Evolutionary conservation across 23 tunicate species (phyloP).

Genomic region (Clavelina lepadiformis): DNA sequence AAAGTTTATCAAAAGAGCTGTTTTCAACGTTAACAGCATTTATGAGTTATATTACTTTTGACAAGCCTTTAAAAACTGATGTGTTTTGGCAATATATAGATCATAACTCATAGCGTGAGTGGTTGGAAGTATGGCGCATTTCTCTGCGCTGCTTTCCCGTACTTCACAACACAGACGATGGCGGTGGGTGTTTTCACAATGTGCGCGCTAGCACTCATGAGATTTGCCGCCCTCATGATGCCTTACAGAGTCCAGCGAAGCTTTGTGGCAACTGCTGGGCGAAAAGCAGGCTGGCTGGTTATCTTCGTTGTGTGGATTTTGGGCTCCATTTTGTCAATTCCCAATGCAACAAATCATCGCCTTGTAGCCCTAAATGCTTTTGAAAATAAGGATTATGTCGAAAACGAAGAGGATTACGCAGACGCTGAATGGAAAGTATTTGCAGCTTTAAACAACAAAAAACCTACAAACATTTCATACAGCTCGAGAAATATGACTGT

Average conservation of each 20-base stretch:
- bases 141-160: conserved; percentile 52
- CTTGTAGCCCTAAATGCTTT: too few species aligned
- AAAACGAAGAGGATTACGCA: too few species aligned
- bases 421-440: too few species aligned
- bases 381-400: too few species aligned
- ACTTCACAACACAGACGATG: conserved; percentile 41
- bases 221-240: conserved; percentile 58
- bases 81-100: neutral
- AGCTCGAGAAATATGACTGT: too few species aligned
- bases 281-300: conserved; percentile 39
- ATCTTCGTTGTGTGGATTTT: conserved; percentile 48
- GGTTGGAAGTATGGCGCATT: conserved; percentile 48
- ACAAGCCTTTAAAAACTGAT: too few species aligned
- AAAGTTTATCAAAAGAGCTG: too few species aligned
- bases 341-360: conserved; percentile 20
- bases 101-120: neutral
- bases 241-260: conserved; percentile 64
- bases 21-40: too few species aligned
- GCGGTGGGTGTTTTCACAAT: conserved; percentile 66
- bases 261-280: conserved; percentile 29
- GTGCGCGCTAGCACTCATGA: conserved; percentile 74
- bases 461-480: too few species aligned
- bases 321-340: conserved; percentile 27
- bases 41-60: too few species aligned
- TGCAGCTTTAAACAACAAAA: too few species aligned